A percentile compares a stretch with the other conserved stretches of the same genome.
phyloP scores from a whole-genome alignment of 2,113 vertebrate genomes.

The Crotalus viridis region DNA sequence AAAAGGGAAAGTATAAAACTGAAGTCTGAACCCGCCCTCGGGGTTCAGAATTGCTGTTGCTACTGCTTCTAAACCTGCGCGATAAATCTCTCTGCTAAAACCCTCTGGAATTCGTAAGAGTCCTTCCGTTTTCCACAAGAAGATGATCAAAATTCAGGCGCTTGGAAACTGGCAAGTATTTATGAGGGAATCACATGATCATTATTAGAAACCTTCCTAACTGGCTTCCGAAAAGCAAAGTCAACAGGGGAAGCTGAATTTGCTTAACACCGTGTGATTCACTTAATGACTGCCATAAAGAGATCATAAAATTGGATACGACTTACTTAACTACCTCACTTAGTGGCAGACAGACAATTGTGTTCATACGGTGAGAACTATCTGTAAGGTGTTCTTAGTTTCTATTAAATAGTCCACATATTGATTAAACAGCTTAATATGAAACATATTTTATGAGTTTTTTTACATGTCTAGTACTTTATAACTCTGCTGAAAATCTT shows the following conservation, averaged over 20 bases:
- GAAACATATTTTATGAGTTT: background rate
- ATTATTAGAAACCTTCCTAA: background rate
- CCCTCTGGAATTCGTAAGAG: no score
- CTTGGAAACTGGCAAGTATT: background rate
- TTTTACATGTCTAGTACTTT: slow-evolving; percentile 26
- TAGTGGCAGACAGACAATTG: background rate
- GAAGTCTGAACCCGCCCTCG: no score
- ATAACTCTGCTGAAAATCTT: background rate
- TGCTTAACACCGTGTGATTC: background rate
- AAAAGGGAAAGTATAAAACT: no score
- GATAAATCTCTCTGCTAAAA: no score
- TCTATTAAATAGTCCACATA: slow-evolving; percentile 23
- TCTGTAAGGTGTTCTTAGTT: background rate
- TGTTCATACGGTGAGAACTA: background rate
- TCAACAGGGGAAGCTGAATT: background rate
- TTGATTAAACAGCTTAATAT: slow-evolving; percentile 30
- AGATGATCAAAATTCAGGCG: background rate
- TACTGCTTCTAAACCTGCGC: no score
- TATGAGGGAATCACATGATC: background rate
- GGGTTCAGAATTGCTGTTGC: no score
- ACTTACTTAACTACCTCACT: no score
- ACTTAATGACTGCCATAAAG: background rate
- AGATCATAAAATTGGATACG: background rate
- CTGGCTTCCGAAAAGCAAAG: background rate
- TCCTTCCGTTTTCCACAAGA: no score